Base-by-base conservation (phyloP, 2,888 invertebrate species). In the Heliconius erato region DNA sequence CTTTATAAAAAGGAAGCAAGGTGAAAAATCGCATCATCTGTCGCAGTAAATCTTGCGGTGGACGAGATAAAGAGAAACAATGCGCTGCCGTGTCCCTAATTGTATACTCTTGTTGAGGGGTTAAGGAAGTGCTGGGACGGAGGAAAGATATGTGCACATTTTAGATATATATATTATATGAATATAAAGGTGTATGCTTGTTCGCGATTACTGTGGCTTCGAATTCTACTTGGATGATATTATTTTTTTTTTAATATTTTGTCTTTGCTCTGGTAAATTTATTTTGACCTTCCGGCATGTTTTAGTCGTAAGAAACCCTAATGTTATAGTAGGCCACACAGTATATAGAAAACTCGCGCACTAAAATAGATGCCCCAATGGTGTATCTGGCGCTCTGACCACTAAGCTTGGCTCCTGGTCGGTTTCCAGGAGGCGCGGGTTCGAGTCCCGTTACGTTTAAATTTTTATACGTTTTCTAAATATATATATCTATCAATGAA, bases 21-120 rank as follows among this genome's bases (percentile, higher is more conserved):
- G 76, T 77, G 77, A 63, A 71, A 77, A 23, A 54, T 81, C 69
- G 77, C 69, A 77, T 81, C 81, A 81, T 80, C 69, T 80, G 79
- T 69, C 78, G 84, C 79, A 74, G 82, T 84, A 84, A 84, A 84
- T 84, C 84, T 84, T 84, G 74, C 74, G 82, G 74, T 80, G 80
- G 80, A 84, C 82, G 82, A 84, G 84, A 84, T 82, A 82, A 80
- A 82, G 74, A 71, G 84, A 74, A 84, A 84, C 84, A 84, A 84
- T 84, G 82, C 79, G 54, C 80, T 74, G 78, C 78, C 80, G 79
- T 82, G 82, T 74, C 84, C 82, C 82, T 84, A 84, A 84, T 84
- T 84, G 84, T 84, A 80, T 84, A 84, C 82, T 79, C 80, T 83
- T 83, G 83, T 84, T 84, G 68, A 74, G 74, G 40, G 71, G 67